A percentile compares a stretch with the other conserved stretches of the same genome.
Evolutionary conservation across 2,797 vertebrate species (phyloP).

Genomic region (Pseudotriccus pelzelni): DNA sequence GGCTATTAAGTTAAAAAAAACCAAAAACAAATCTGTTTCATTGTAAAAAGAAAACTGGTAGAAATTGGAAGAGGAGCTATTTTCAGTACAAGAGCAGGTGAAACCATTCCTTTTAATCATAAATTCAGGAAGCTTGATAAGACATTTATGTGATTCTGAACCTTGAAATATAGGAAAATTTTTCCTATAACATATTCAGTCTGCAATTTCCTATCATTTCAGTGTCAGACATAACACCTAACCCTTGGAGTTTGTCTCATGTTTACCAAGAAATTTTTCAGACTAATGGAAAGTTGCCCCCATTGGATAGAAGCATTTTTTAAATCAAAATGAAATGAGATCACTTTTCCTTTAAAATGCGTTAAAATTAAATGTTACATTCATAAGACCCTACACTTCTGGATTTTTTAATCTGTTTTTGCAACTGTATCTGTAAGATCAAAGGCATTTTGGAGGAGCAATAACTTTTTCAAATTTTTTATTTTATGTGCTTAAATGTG

Average conservation of each 20-base stretch:
- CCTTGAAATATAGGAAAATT: conserved; percentile 26
- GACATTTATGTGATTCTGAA: conserved; percentile 23
- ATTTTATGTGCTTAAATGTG: neutral
- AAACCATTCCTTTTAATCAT: conserved; percentile 2
- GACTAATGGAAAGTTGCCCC: neutral
- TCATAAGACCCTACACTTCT: neutral
- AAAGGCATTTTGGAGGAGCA: neutral
- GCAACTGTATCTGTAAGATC: neutral
- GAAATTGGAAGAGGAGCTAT: neutral
- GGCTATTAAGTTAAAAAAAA: neutral
- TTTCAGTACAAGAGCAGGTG: neutral
- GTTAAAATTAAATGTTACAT: neutral
- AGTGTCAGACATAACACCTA: neutral
- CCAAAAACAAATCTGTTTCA: neutral
- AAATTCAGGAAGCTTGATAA: neutral
- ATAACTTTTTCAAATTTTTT: neutral
- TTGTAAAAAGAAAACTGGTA: neutral
- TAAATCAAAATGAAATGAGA: neutral
- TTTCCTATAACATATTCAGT: neutral
- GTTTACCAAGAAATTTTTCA: conserved; percentile 12
- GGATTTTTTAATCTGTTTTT: neutral
- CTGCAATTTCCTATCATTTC: neutral
- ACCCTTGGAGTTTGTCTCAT: neutral
- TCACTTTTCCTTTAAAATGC: neutral
- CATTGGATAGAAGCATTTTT: neutral